Conservation (phyloP, 2,113 vertebrate genomes). For the Ammodytes marinus region DNA sequence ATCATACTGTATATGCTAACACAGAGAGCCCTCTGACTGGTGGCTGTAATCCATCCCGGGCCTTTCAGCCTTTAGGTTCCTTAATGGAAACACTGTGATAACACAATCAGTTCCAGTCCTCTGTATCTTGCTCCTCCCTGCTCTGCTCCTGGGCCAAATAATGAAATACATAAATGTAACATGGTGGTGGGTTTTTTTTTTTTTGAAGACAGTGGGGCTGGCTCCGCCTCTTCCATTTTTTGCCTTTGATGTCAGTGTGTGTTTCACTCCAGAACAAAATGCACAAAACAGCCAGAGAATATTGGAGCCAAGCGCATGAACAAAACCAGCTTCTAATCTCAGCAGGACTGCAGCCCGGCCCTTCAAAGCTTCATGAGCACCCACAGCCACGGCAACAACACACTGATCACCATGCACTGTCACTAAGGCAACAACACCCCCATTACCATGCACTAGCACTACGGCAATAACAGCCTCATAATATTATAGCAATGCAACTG, state of each 20-base stretch:
- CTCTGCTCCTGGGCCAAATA: conserved; percentile 55
- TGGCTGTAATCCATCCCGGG: conserved; percentile 51
- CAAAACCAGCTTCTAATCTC: conserved; percentile 73
- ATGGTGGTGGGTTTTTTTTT: conserved; percentile 66
- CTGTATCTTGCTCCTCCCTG: conserved; percentile 47
- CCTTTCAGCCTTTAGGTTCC: conserved; percentile 45
- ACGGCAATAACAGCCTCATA: not conserved
- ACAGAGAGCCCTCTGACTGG: not conserved
- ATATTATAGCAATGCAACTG: not conserved
- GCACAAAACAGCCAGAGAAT: conserved; percentile 74
- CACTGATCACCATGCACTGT: conserved; percentile 31
- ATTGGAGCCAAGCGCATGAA: conserved; percentile 67
- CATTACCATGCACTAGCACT: conserved; percentile 2
- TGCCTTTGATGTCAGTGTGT: conserved; percentile 70
- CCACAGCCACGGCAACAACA: conserved; percentile 12
- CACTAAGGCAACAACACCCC: conserved; percentile 24
- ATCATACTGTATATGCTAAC: not conserved
- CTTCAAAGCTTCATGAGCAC: conserved; percentile 64
- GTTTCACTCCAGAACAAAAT: conserved; percentile 74
- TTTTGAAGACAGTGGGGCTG: conserved; percentile 54
- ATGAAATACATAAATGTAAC: conserved; percentile 80
- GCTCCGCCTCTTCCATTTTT: conserved; percentile 61
- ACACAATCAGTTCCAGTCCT: conserved; percentile 60
- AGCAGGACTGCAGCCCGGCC: conserved; percentile 66
- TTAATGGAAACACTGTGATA: conserved; percentile 74